Evolutionary conservation across 2,113 vertebrate species (phyloP).

Genomic region (Scartelaos histophorus): DNA sequence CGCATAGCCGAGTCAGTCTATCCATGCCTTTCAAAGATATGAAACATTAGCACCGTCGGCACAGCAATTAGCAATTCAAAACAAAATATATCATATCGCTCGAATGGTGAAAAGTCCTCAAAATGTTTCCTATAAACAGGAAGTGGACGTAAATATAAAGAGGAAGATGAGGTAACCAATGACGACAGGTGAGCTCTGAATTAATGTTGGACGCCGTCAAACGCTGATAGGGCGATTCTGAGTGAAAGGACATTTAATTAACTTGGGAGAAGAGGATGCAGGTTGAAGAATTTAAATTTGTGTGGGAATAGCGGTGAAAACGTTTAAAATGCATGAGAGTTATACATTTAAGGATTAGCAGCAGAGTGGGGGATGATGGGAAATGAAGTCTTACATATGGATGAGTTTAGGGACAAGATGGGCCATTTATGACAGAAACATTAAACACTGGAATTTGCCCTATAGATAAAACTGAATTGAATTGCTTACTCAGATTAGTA

Average conservation of each 20-base stretch:
- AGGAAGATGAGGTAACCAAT: conserved; percentile 32
- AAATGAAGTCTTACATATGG: conserved; percentile 14
- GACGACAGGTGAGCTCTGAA: conserved; percentile 40
- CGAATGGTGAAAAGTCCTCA: no score
- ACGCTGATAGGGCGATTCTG: conserved; percentile 20
- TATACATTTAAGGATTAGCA: conserved; percentile 20
- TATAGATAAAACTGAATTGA: not conserved
- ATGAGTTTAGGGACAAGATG: not conserved
- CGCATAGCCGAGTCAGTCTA: not conserved
- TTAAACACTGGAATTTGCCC: not conserved
- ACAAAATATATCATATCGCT: no score
- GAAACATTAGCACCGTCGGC: no score
- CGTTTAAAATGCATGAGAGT: not conserved
- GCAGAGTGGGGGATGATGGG: not conserved
- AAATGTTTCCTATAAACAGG: no score
- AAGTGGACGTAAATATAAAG: not conserved
- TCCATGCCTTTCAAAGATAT: not conserved
- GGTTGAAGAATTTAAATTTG: conserved; percentile 8
- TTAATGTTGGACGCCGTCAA: conserved; percentile 35
- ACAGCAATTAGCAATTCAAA: no score
- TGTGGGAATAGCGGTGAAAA: conserved; percentile 5
- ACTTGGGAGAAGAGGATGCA: conserved; percentile 1
- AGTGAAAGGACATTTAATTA: conserved; percentile 36
- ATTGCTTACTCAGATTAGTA: no score
- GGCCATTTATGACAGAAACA: not conserved